phyloP scores from a whole-genome alignment of 2,888 invertebrate species.

The Epicampocera succincta region DNA sequence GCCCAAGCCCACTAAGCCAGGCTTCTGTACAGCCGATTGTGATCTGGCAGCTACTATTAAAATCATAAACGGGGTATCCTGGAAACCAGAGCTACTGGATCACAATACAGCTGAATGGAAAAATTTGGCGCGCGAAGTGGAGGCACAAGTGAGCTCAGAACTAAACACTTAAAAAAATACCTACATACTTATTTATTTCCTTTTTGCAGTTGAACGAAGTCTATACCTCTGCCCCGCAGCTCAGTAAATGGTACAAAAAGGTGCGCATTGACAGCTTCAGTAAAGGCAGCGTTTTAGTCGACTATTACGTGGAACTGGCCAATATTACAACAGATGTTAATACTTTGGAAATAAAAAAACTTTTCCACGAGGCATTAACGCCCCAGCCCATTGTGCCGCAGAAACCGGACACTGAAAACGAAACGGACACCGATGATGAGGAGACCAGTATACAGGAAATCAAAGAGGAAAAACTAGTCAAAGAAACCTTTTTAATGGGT shows the following conservation, averaged over 20 bases:
- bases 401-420: slow-evolving; percentile 83
- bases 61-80: slow-evolving; percentile 90
- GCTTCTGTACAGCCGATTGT: slow-evolving; percentile 89
- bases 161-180: background rate
- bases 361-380: slow-evolving; percentile 85
- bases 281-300: slow-evolving; percentile 92
- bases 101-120: slow-evolving; percentile 94
- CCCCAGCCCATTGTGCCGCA: slow-evolving; percentile 77
- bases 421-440: slow-evolving; percentile 75
- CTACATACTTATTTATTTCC: too few relatives aligned
- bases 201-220: slow-evolving; percentile 89
- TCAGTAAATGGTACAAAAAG: slow-evolving; percentile 92
- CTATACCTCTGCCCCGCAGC: slow-evolving; percentile 88
- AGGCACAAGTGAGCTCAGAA: slow-evolving; percentile 85
- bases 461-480: slow-evolving; percentile 84
- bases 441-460: slow-evolving; percentile 70
- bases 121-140: slow-evolving; percentile 89
- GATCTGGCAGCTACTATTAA: slow-evolving; percentile 93
- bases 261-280: slow-evolving; percentile 94
- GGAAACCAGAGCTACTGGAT: slow-evolving; percentile 93
- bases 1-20: slow-evolving; percentile 88
- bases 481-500: slow-evolving; percentile 84
- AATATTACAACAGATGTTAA: slow-evolving; percentile 87
- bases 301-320: slow-evolving; percentile 92
- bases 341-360: slow-evolving; percentile 87